Conservation (phyloP, 1,140 invertebrate genomes). For the Bombus pascuorum region DNA sequence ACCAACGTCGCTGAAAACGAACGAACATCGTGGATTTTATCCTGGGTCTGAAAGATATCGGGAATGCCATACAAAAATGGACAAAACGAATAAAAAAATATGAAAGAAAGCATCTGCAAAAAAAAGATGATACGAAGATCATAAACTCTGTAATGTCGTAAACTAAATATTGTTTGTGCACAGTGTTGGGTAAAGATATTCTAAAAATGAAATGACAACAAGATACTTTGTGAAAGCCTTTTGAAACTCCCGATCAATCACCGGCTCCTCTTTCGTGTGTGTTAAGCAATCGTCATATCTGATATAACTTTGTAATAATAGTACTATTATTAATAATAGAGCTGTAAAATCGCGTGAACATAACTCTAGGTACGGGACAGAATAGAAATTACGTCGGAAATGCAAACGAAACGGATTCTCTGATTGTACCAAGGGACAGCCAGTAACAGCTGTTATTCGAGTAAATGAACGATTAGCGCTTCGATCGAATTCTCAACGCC, state of each 20-base stretch:
- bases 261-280: slow-evolving; percentile 47
- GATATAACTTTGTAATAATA: slow-evolving; percentile 43
- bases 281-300: slow-evolving; percentile 50
- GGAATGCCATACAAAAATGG: slow-evolving; percentile 7
- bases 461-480: slow-evolving; percentile 14
- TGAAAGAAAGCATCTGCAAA: background rate
- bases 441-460: background rate
- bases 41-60: slow-evolving; percentile 55
- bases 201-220: slow-evolving; percentile 16
- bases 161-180: slow-evolving; percentile 46
- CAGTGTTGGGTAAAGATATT: slow-evolving; percentile 42
- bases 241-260: slow-evolving; percentile 25
- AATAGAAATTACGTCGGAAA: background rate
- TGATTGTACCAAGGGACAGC: background rate
- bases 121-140: background rate
- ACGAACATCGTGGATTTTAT: slow-evolving; percentile 60
- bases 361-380: background rate
- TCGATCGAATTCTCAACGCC: background rate
- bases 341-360: slow-evolving; percentile 13
- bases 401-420: background rate
- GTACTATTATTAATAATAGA: slow-evolving; percentile 1
- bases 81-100: background rate
- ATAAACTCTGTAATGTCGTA: slow-evolving; percentile 48
- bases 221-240: slow-evolving; percentile 33
- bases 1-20: slow-evolving; percentile 61